These are phyloP conservation scores for Caenorhabditis angaria DNA, from an alignment of 2,888 invertebrate genomes.

Conservation along the genomic window DNA sequence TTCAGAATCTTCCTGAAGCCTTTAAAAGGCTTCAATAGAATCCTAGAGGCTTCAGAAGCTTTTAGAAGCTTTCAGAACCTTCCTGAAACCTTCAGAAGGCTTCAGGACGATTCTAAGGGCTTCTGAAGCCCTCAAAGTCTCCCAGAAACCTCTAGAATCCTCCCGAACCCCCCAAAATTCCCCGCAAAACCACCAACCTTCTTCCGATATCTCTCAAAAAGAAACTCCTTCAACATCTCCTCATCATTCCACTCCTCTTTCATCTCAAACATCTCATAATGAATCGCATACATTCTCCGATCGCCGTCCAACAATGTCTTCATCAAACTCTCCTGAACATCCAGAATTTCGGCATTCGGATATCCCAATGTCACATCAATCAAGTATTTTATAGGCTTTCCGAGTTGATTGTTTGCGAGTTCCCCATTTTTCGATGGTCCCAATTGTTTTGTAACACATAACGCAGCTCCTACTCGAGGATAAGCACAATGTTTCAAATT, in stretches of 20 bases:
- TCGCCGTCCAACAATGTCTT: constrained; percentile 10
- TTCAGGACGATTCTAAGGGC: no score
- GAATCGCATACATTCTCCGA: constrained; percentile 43
- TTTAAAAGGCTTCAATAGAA: no score
- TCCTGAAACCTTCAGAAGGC: no score
- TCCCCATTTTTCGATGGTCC: constrained; percentile 34
- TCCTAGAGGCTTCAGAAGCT: no score
- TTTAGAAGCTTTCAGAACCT: no score
- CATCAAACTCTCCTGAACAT: constrained; percentile 41
- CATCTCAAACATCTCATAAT: constrained; percentile 59
- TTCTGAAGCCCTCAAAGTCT: no score
- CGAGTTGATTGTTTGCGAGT: constrained; percentile 36
- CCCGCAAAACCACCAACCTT: constrained; percentile 78
- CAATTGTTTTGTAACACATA: constrained; percentile 81
- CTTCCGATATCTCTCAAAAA: constrained; percentile 86
- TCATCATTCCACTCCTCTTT: constrained; percentile 74
- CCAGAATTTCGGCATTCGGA: constrained; percentile 47
- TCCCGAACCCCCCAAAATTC: no score
- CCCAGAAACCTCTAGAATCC: no score
- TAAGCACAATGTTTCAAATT: constrained; percentile 85
- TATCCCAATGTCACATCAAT: constrained; percentile 64
- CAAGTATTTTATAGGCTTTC: constrained; percentile 55
- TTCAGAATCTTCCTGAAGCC: no score
- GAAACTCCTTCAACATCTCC: constrained; percentile 84
- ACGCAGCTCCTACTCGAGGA: constrained; percentile 88